These are phyloP conservation scores for Drosophila stalkeri DNA, from an alignment of 2,888 invertebrate genomes.

Conservation along the genomic window DNA sequence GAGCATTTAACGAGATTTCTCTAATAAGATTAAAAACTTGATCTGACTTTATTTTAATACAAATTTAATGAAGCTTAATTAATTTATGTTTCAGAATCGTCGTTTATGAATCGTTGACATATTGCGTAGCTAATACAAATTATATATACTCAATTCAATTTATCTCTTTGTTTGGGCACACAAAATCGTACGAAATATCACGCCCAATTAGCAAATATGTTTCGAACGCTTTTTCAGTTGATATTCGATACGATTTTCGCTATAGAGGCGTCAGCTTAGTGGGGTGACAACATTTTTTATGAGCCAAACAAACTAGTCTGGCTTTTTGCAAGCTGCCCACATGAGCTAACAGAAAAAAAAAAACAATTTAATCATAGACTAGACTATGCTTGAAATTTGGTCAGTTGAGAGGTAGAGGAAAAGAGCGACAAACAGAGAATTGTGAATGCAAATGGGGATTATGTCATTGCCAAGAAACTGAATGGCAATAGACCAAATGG, in stretches of 20 bases:
- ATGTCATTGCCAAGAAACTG: slow-evolving; percentile 66
- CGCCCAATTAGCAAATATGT: slow-evolving; percentile 45
- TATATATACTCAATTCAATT: slow-evolving; percentile 6
- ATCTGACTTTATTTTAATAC: neutral
- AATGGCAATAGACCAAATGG: slow-evolving; percentile 22
- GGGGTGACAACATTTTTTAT: slow-evolving; percentile 56
- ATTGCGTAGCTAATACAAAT: neutral
- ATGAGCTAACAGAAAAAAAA: neutral
- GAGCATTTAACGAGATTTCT: neutral
- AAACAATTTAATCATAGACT: slow-evolving; percentile 42
- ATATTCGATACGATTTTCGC: neutral
- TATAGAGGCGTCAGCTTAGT: slow-evolving; percentile 11
- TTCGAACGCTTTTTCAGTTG: slow-evolving; percentile 16
- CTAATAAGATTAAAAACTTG: neutral
- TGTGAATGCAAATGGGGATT: slow-evolving; percentile 63
- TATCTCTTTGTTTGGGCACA: slow-evolving; percentile 13
- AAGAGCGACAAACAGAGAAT: slow-evolving; percentile 15
- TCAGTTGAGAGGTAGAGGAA: slow-evolving; percentile 23
- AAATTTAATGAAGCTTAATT: slow-evolving; percentile 1
- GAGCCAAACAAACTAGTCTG: slow-evolving; percentile 53
- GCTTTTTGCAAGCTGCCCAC: slow-evolving; percentile 41
- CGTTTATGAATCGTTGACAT: neutral
- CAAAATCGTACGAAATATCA: slow-evolving; percentile 32
- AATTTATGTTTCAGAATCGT: neutral
- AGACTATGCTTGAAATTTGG: slow-evolving; percentile 51